Base-by-base conservation (phyloP, 2,888 invertebrate genomes). In the Patella caerulea region DNA sequence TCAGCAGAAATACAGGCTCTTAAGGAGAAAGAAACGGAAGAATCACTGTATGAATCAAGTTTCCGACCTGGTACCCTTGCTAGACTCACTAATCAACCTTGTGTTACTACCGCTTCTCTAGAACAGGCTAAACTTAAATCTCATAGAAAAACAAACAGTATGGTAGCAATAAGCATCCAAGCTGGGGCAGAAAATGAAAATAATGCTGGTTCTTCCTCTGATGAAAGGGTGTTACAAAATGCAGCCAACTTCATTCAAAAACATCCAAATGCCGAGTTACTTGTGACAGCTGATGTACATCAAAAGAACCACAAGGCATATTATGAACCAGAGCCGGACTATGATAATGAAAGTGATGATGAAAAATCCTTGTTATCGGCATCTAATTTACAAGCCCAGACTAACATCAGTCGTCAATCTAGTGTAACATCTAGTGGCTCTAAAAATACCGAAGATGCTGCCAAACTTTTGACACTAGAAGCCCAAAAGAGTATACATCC, bases 11-110 rank as follows among this genome's bases (percentile, higher is more conserved):
- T 83, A 70, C 81, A 79, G 53, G 74, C 73, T 34, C 72, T 73
- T 12, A 73, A 81, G 54, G 45, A 45, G 45, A 65, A 65, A 65
- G 65, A 65, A 19, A 80, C 75, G 52, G 72, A 74, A 52, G 83
- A 83, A 73, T 86, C 84, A 15, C 79, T 84, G 4, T 88, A 85
- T 75, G 88, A 88, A 92, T 97, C 97, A 75, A 96, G 97, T 88
- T 98, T 98, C 93, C 95, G 96, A 86, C 98, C 98, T 12, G 94
- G 95, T 79, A 95, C 95, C 83, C 95, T 94, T 92, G 96, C 96
- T 75, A 96, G 96, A 91, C 93, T 98, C 80, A 97, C 97, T 92
- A 97, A 97, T 54, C 96, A 96, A 77, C 97, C 97, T 19, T 95
- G 95, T 88, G 96, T 83, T 65, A 77, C 75, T 65, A 81, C 79